phyloP scores from a whole-genome alignment of 2,113 vertebrate genomes.

The Galbula dea region DNA sequence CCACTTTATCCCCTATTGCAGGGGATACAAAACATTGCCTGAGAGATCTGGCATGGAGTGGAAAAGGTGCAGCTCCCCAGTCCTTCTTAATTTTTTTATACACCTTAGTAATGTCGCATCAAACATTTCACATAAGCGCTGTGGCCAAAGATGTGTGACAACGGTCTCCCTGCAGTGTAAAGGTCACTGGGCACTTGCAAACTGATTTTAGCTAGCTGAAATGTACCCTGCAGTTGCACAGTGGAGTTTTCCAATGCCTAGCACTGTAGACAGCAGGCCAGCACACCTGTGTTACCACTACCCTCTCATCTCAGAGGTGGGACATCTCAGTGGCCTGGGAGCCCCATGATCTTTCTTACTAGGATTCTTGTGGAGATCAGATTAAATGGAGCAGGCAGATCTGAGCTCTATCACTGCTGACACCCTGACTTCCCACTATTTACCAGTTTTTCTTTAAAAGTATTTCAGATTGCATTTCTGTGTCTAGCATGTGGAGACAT shows the following conservation, averaged over 20 bases:
- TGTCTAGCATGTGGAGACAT: slow-evolving; percentile 27
- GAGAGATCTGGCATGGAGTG: not conserved
- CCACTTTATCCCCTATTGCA: not conserved
- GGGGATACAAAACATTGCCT: not conserved
- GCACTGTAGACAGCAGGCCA: not conserved
- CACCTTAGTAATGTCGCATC: not conserved
- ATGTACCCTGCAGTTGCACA: not conserved
- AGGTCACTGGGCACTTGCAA: not conserved
- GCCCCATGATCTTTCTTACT: not conserved
- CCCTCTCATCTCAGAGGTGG: not conserved
- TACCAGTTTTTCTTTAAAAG: slow-evolving; percentile 26
- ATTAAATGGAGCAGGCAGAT: not conserved
- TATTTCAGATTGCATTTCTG: slow-evolving; percentile 13
- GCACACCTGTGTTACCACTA: not conserved
- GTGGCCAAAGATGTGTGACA: not conserved
- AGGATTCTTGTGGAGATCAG: not conserved
- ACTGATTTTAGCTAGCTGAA: not conserved
- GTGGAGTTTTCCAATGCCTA: not conserved
- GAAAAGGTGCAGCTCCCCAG: not conserved
- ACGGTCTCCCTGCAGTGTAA: not conserved
- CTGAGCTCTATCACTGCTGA: not conserved
- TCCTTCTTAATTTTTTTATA: not conserved
- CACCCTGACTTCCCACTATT: not conserved
- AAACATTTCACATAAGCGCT: not conserved
- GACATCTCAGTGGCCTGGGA: not conserved